These are phyloP conservation scores for Holcopasites calliopsidis DNA, from an alignment of 1,140 invertebrate species.

Conservation along the genomic window DNA sequence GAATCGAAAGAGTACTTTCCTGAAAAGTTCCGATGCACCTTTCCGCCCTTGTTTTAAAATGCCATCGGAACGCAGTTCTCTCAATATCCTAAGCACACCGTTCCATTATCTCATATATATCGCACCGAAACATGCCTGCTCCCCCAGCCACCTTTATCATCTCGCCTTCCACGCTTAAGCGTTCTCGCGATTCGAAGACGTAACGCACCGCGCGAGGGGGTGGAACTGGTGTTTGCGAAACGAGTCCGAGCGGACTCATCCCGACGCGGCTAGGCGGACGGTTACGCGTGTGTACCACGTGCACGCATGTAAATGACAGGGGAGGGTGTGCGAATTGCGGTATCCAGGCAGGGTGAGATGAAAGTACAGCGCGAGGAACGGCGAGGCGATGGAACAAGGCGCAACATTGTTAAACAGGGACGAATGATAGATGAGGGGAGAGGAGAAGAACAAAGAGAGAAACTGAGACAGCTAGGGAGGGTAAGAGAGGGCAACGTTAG, in stretches of 20 bases:
- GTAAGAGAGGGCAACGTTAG: constrained; percentile 34
- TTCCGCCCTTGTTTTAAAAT: too few species aligned
- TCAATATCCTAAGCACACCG: neutral
- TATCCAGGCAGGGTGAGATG: constrained; percentile 14
- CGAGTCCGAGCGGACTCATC: constrained; percentile 28
- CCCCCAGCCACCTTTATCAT: neutral
- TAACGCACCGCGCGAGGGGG: neutral
- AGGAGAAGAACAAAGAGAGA: constrained; percentile 30
- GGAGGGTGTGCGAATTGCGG: constrained; percentile 51
- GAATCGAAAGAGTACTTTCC: too few species aligned
- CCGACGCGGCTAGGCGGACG: constrained; percentile 6
- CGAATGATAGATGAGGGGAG: constrained; percentile 31
- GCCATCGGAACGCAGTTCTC: too few species aligned
- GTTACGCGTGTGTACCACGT: constrained; percentile 36
- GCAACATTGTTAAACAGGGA: constrained; percentile 21
- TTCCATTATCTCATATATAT: neutral
- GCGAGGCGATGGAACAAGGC: constrained; percentile 5
- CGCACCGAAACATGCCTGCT: neutral
- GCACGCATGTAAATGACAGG: constrained; percentile 65
- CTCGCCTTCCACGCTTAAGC: too few species aligned
- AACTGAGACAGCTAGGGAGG: constrained; percentile 21
- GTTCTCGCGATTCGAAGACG: neutral
- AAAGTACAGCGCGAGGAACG: constrained; percentile 7
- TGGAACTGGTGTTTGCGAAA: neutral
- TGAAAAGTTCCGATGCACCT: too few species aligned